Evolutionary conservation across 2,797 vertebrate genomes (phyloP), one percentile per base, ranked within the genome.

Genomic region (Diceros bicornis): DNA sequence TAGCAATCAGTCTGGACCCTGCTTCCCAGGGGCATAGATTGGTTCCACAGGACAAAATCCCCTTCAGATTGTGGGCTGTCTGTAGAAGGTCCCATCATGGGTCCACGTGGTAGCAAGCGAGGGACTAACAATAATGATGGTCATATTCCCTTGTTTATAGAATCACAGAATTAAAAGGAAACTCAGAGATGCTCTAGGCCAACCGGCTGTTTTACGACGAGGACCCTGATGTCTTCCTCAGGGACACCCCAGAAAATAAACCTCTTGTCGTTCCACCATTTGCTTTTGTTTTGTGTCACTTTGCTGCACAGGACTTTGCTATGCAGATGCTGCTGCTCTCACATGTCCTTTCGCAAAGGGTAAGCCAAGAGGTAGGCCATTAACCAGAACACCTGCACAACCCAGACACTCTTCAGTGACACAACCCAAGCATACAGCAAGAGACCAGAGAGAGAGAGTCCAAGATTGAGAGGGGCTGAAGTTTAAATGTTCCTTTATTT

Each of bases 271-370:
- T 44, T 4, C 7, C 44, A n/a, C 25, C 18, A 29, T 2, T 62
- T n/a, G 59, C 47, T 95, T 92, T 93, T 75, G 59, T 29, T 84
- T 62, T 82, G 34, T 82, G 23, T 5, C 16, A 6, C 27, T 57
- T 85, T 71, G 71, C 66, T 75, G 29, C 87, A 20, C 44, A 88
- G 82, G 79, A 66, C 82, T 94, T 78, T 83, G 71, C 85, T 59
- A 0, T 3, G 23, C 20, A 44, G 61, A 14, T 27, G 61, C 29
- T 25, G 3, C 21, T 44, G 57, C 66, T 75, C 27, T 32, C 52
- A 17, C 2, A 1, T 23, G 16, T 66, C 32, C 11, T 90, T 84
- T 90, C 64, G 23, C 41, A 86, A 95, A 94, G 77, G 21, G 8
- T 72, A 44, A 87, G 21, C 34, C 16, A 61, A 61, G 57, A 88